A percentile compares a stretch with the other conserved stretches of the same genome.
Conservation (phyloP, 2,888 invertebrate genomes). For the Lithophane leautieri region DNA sequence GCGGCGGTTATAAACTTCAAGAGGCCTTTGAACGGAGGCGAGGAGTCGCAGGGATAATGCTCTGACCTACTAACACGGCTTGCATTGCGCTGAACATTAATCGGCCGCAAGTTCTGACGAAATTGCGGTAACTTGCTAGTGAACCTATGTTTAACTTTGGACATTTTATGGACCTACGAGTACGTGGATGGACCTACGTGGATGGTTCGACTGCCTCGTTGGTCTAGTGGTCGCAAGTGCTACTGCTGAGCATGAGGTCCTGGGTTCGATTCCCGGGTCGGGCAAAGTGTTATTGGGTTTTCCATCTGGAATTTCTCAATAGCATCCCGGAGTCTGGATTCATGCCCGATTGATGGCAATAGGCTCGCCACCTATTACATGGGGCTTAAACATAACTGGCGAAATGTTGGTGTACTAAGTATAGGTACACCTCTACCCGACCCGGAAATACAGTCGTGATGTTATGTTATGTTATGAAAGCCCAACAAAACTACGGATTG, state of each 20-base stretch:
- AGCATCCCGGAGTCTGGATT: too few species aligned
- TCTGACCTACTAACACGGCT: conserved; percentile 50
- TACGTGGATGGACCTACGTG: conserved; percentile 6
- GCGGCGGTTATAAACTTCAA: conserved; percentile 34
- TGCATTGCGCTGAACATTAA: conserved; percentile 24
- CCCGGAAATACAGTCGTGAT: too few species aligned
- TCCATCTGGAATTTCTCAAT: too few species aligned
- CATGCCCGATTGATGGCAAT: too few species aligned
- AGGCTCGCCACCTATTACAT: too few species aligned
- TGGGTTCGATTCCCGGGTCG: too few species aligned
- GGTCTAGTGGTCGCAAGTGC: background rate
- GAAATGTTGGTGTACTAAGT: too few species aligned
- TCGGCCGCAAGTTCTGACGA: background rate
- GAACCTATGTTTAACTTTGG: conserved; percentile 13
- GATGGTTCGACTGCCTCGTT: background rate
- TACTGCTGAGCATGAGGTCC: too few species aligned
- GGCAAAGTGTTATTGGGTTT: too few species aligned
- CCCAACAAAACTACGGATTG: background rate
- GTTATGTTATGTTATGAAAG: background rate
- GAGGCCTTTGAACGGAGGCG: conserved; percentile 36
- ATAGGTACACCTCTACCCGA: too few species aligned
- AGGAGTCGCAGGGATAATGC: conserved; percentile 42
- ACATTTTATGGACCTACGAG: conserved; percentile 1
- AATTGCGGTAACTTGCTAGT: too few species aligned
- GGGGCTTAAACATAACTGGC: too few species aligned